Percentiles rank a stretch among this genome's conserved stretches.
phyloP scores from a whole-genome alignment of 2,888 invertebrate genomes.

The Leucoma salicis region DNA sequence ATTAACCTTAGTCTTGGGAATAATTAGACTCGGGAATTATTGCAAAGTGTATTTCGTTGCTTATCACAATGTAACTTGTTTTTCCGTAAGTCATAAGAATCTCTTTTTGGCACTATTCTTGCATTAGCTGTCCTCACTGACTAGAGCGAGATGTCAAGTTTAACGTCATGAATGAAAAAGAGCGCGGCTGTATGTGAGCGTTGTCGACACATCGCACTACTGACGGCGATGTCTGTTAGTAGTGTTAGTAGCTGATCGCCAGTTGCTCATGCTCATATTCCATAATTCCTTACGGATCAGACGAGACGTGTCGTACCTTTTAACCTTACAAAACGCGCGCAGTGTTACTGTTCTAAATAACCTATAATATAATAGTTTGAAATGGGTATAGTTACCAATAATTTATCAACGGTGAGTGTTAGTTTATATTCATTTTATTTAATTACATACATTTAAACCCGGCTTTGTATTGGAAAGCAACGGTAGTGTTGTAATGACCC shows the following conservation, averaged over 20 bases:
- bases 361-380: conserved; percentile 35
- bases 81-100: conserved; percentile 5
- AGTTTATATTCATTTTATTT: conserved; percentile 17
- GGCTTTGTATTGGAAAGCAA: conserved; percentile 75
- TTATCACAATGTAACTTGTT: conserved; percentile 4
- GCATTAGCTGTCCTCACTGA: conserved; percentile 26
- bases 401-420: conserved; percentile 68
- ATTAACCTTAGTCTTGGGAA: conserved; percentile 10
- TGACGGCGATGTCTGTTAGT: conserved; percentile 13
- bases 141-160: conserved; percentile 61
- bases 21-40: conserved; percentile 2
- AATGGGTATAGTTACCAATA: conserved; percentile 75
- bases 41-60: conserved; percentile 1
- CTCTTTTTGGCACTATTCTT: conserved; percentile 38
- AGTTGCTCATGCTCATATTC: conserved; percentile 50
- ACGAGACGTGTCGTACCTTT: conserved; percentile 60
- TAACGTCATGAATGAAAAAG: conserved; percentile 74
- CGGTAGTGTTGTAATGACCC: conserved; percentile 78
- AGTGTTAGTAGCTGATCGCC: conserved; percentile 16
- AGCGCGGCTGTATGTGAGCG: conserved; percentile 55
- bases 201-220: conserved; percentile 41
- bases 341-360: conserved; percentile 43
- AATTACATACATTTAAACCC: conserved; percentile 42
- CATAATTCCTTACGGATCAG: conserved; percentile 63
- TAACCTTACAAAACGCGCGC: conserved; percentile 38